Conservation (phyloP, 2,797 vertebrate genomes). For the Ataeniobius toweri region DNA sequence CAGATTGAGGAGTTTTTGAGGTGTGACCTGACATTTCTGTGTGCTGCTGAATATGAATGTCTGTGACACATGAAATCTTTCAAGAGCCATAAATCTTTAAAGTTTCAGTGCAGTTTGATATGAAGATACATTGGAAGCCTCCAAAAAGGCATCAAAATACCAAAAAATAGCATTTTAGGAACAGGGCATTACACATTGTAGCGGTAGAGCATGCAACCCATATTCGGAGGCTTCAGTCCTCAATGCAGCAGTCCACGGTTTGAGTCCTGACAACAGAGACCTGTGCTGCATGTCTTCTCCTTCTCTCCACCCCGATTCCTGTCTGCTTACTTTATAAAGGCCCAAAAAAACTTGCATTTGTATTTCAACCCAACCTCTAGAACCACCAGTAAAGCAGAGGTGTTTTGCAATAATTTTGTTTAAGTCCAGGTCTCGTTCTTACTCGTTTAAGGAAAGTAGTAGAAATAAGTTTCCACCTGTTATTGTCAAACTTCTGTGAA, state of each 20-base stretch:
- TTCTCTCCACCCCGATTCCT: too few species aligned
- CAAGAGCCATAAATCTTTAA: not conserved
- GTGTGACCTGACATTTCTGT: not conserved
- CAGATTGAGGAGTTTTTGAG: not conserved
- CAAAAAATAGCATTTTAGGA: not conserved
- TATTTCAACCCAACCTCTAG: not conserved
- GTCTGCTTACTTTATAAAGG: not conserved
- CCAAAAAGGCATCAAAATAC: not conserved
- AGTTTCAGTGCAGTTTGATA: not conserved
- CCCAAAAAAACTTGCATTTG: not conserved
- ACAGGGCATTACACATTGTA: too few species aligned
- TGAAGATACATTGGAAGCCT: not conserved
- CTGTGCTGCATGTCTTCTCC: too few species aligned
- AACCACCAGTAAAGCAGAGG: not conserved
- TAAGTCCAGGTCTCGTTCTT: not conserved
- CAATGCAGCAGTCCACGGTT: too few species aligned
- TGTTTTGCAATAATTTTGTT: not conserved
- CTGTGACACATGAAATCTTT: not conserved
- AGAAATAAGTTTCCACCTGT: not conserved
- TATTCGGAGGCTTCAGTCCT: too few species aligned
- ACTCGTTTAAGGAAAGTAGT: not conserved
- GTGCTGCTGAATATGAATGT: not conserved
- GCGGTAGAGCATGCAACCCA: too few species aligned
- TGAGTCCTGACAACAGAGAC: too few species aligned
- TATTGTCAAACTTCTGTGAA: not conserved